Percentiles rank a stretch among this genome's conserved stretches.
These are phyloP conservation scores for Osmerus mordax DNA, from an alignment of 2,113 vertebrate genomes.

Conservation along the genomic window DNA sequence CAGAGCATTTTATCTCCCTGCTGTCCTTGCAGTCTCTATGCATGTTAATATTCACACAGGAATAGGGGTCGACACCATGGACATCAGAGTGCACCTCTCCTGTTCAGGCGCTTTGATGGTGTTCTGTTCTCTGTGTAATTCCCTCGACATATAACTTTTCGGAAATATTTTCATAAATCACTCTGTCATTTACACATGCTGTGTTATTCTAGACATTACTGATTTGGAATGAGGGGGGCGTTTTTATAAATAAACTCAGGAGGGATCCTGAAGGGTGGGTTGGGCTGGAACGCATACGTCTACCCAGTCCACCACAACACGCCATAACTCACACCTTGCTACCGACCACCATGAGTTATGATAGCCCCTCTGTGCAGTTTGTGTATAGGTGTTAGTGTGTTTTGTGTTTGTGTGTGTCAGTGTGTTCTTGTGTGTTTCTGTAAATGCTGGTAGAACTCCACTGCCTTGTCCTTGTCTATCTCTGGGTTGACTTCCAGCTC, in stretches of 20 bases:
- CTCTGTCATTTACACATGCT: constrained; percentile 73
- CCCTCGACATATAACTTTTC: constrained; percentile 53
- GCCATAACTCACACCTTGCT: constrained; percentile 72
- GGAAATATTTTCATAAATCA: constrained; percentile 77
- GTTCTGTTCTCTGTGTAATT: constrained; percentile 62
- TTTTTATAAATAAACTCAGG: constrained; percentile 72
- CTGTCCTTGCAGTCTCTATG: constrained; percentile 71
- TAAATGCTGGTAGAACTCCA: background rate
- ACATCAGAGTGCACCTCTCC: background rate
- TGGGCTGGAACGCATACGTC: constrained; percentile 28
- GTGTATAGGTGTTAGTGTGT: constrained; percentile 9
- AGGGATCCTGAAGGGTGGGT: constrained; percentile 29
- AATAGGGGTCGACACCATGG: constrained; percentile 67
- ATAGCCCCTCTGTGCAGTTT: constrained; percentile 55
- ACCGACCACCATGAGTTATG: constrained; percentile 73
- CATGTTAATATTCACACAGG: constrained; percentile 85
- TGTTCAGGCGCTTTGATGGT: constrained; percentile 27
- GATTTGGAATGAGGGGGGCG: constrained; percentile 66
- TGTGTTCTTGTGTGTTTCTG: background rate
- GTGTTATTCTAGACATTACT: constrained; percentile 65
- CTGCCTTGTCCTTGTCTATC: background rate
- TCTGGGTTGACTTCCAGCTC: background rate
- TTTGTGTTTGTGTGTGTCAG: background rate
- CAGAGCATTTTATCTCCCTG: constrained; percentile 77
- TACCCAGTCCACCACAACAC: constrained; percentile 67